Base-by-base conservation (phyloP, 2,113 vertebrate genomes). In the Gallinago media region DNA sequence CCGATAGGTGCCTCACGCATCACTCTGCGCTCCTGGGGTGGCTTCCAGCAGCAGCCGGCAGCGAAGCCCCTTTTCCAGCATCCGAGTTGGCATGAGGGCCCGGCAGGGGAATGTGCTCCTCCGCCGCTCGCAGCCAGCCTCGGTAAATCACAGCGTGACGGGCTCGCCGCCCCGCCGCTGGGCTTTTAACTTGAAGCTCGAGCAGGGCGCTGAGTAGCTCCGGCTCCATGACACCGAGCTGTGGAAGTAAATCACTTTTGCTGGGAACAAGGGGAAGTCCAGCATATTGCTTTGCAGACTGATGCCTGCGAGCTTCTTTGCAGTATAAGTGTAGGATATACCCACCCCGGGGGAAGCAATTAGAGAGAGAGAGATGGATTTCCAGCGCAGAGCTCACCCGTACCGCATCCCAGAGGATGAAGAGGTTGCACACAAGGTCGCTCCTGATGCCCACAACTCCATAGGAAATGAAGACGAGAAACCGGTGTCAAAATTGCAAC, bases 401-500 rank as follows among this genome's bases (percentile, higher is more conserved):
- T 96, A 76, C 3, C 85, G 96, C 9, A 99, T 99, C 97, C 99
- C 98, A 2, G 99, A 99, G 96, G 97, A 99, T 59, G 98, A 98
- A 73, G 99, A 99, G 91, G 9, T 97, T 18, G 71, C 55, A 1
- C 94, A 94, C 18, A 79, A 74, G 20, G 94, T 95, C 11, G 15
- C 91, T 72, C 98, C 98, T 10, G 97, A 97, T 61, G 96, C 96
- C 52, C 96, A 83, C 76, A 88, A 95, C 52, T 95, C 85, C 2
- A 79, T 95, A 13, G 98, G 97, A 36, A 97, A 92, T 11, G 98
- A 99, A 96, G 98, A 95, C 1, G 99, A 99, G 96, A 98, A 99
- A 91, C 98, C 98, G 1, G 98, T 99, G 78, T 99, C 99, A 90
- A 99, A 98, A 89, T 95, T 99, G 65, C 99, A 99, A 92, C 98